Conservation (phyloP, 2,888 invertebrate species). For the Acrobasis suavella region DNA sequence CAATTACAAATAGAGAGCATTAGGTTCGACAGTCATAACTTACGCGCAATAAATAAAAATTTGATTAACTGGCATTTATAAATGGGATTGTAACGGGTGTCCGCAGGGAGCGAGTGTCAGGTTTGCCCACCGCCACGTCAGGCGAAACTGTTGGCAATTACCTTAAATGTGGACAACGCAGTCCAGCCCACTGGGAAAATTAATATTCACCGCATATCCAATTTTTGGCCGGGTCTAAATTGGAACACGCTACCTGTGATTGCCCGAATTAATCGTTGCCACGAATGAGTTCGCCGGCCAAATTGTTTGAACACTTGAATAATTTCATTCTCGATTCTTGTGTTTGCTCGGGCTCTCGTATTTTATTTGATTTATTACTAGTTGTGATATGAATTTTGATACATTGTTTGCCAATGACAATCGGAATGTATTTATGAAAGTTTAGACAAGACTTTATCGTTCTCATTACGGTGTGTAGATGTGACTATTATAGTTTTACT, state of each 20-base stretch:
- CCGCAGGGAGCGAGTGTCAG: conserved; percentile 71
- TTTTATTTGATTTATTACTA: conserved; percentile 29
- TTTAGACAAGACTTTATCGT: too few species aligned
- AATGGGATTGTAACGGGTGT: conserved; percentile 77
- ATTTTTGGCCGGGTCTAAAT: conserved; percentile 72
- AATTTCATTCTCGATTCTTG: conserved; percentile 35
- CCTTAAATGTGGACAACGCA: conserved; percentile 81
- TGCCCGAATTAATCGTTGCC: conserved; percentile 56
- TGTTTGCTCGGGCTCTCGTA: conserved; percentile 19
- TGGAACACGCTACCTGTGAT: conserved; percentile 63
- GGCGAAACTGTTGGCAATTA: conserved; percentile 79
- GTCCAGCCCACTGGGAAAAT: conserved; percentile 72
- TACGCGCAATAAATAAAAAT: conserved; percentile 64
- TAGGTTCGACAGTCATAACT: conserved; percentile 30
- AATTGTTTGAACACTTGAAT: conserved; percentile 40
- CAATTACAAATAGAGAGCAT: conserved; percentile 20
- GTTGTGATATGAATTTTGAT: conserved; percentile 12
- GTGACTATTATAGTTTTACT: too few species aligned
- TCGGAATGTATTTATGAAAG: neutral
- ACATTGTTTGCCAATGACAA: neutral
- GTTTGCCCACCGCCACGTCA: conserved; percentile 73
- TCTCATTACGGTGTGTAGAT: too few species aligned
- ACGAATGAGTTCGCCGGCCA: conserved; percentile 39
- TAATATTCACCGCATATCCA: conserved; percentile 77
- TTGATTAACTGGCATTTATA: conserved; percentile 76